Conservation (phyloP, 2,888 invertebrate genomes). For the Axea sp. region DNA sequence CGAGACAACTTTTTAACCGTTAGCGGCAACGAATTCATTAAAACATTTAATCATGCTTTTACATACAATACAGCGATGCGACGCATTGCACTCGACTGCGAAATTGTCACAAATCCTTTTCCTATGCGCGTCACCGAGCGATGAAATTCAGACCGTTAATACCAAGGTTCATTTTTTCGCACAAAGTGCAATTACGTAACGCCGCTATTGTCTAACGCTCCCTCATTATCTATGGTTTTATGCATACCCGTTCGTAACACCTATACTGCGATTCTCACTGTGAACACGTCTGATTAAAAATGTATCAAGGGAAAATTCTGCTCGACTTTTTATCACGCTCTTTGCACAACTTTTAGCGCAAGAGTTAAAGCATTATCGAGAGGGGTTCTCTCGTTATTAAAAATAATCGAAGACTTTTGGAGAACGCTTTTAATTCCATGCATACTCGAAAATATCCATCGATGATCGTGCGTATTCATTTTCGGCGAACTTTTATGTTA, state of each 20-base stretch:
- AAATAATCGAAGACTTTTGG: conserved; percentile 27
- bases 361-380: background rate
- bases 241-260: conserved; percentile 19
- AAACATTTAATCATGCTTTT: conserved; percentile 53
- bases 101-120: conserved; percentile 50
- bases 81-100: conserved; percentile 18
- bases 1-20: conserved; percentile 23
- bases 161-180: conserved; percentile 55
- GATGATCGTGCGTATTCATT: no score
- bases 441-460: background rate
- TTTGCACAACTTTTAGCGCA: conserved; percentile 14
- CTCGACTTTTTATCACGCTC: conserved; percentile 21
- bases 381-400: conserved; percentile 12
- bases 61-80: conserved; percentile 31
- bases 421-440: background rate
- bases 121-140: conserved; percentile 26
- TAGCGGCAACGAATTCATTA: conserved; percentile 39
- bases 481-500: no score
- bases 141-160: conserved; percentile 50
- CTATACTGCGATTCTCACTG: conserved; percentile 5
- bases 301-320: conserved; percentile 35
- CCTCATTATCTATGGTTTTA: conserved; percentile 42
- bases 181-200: conserved; percentile 60
- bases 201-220: conserved; percentile 47
- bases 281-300: conserved; percentile 47